These are phyloP conservation scores for Chaetodon trifascialis DNA, from an alignment of 2,113 vertebrate species.

Conservation along the genomic window DNA sequence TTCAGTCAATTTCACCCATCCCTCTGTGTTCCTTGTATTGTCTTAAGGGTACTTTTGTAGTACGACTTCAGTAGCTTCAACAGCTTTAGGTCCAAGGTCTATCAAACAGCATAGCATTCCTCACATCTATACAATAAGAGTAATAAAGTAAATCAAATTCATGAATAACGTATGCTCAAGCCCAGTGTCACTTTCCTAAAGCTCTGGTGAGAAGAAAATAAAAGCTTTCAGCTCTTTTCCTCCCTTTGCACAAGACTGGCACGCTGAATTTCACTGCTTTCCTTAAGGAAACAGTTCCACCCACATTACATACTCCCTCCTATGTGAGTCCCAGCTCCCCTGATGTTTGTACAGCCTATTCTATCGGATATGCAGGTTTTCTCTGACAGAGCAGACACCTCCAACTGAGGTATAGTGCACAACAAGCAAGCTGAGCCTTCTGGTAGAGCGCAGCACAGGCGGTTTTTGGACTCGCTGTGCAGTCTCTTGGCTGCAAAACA, in stretches of 20 bases:
- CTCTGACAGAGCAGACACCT: constrained; percentile 49
- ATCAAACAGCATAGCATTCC: background rate
- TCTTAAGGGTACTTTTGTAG: constrained; percentile 6
- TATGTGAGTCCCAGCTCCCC: background rate
- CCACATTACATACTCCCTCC: constrained; percentile 1
- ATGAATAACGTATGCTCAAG: background rate
- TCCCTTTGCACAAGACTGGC: background rate
- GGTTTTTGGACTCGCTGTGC: constrained; percentile 24
- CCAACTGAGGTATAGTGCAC: constrained; percentile 29
- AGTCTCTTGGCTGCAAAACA: constrained; percentile 40
- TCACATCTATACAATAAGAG: constrained; percentile 1
- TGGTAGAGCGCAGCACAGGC: constrained; percentile 12
- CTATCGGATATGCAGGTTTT: constrained; percentile 26
- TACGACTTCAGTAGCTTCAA: background rate
- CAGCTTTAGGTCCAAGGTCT: constrained; percentile 1
- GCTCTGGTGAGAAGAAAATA: background rate
- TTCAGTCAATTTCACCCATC: constrained; percentile 3
- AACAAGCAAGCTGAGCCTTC: constrained; percentile 36
- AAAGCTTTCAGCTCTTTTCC: background rate
- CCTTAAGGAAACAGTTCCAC: background rate
- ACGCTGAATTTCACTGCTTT: constrained; percentile 9
- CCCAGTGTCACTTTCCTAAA: background rate
- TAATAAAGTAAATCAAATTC: background rate
- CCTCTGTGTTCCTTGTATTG: background rate
- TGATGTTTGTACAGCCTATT: constrained; percentile 24